A percentile compares a stretch with the other conserved stretches of the same genome.
phyloP scores from a whole-genome alignment of 2,888 invertebrate genomes.

The Ctenicera cuprea region DNA sequence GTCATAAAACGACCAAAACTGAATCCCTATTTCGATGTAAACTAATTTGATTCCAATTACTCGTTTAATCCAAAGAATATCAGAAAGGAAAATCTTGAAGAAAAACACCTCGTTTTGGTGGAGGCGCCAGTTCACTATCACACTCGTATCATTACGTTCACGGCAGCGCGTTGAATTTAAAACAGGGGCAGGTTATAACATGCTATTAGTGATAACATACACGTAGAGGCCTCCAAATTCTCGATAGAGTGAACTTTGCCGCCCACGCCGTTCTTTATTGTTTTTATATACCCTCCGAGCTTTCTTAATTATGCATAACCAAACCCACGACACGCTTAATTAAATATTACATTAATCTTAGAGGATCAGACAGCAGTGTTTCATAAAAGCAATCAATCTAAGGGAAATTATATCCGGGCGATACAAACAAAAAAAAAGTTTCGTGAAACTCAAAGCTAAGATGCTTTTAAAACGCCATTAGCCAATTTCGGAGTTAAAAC shows the following conservation, averaged over 20 bases:
- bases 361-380: constrained; percentile 35
- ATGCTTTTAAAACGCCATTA: constrained; percentile 30
- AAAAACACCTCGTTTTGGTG: constrained; percentile 34
- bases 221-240: constrained; percentile 37
- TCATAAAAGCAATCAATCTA: constrained; percentile 40
- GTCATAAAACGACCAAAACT: too few relatives aligned
- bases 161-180: constrained; percentile 40
- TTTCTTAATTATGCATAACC: constrained; percentile 45
- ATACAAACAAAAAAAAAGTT: constrained; percentile 7
- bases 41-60: constrained; percentile 10
- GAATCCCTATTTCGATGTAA: too few relatives aligned
- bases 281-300: constrained; percentile 41
- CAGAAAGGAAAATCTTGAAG: constrained; percentile 29
- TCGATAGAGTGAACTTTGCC: constrained; percentile 42
- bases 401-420: constrained; percentile 17
- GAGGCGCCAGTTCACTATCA: constrained; percentile 32
- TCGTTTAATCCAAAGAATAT: constrained; percentile 10
- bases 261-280: constrained; percentile 39
- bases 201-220: constrained; percentile 47
- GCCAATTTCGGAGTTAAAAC: constrained; percentile 16
- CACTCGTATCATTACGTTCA: constrained; percentile 46
- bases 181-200: constrained; percentile 44
- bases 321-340: constrained; percentile 40
- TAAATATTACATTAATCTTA: constrained; percentile 41
- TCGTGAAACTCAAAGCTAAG: constrained; percentile 10